Evolutionary conservation across 2,113 vertebrate genomes (phyloP).

Genomic region (Caranx melampygus): DNA sequence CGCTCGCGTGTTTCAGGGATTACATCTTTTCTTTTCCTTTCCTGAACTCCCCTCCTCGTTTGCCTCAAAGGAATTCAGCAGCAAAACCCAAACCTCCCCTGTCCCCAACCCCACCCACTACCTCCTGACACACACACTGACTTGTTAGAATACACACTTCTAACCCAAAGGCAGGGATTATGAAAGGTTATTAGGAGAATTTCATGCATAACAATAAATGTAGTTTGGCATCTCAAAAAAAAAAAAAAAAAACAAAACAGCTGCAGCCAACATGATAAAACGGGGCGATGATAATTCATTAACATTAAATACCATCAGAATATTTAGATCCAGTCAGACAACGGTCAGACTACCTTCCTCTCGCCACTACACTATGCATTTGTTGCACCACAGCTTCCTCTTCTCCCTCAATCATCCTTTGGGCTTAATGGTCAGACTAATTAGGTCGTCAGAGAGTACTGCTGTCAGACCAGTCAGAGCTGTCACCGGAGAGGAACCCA

Average conservation of each 20-base stretch:
- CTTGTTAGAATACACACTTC: background rate
- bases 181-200: constrained; percentile 26
- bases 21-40: constrained; percentile 75
- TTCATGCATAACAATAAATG: constrained; percentile 18
- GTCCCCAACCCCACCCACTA: constrained; percentile 15
- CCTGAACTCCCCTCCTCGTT: constrained; percentile 54
- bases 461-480: constrained; percentile 61
- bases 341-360: background rate
- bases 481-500: constrained; percentile 62
- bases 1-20: constrained; percentile 77
- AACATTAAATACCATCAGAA: background rate
- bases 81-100: too few species aligned
- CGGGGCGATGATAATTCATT: constrained; percentile 1
- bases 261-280: background rate
- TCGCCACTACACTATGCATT: constrained; percentile 21
- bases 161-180: constrained; percentile 19
- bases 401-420: constrained; percentile 42
- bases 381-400: constrained; percentile 24
- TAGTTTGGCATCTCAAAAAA: constrained; percentile 3
- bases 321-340: background rate
- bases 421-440: constrained; percentile 69
- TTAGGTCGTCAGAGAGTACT: constrained; percentile 70
- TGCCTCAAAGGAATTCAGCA: constrained; percentile 54
- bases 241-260: too few species aligned
- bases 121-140: constrained; percentile 7